Conservation (phyloP, 1,140 invertebrate genomes). For the Magallana ariakensis region DNA sequence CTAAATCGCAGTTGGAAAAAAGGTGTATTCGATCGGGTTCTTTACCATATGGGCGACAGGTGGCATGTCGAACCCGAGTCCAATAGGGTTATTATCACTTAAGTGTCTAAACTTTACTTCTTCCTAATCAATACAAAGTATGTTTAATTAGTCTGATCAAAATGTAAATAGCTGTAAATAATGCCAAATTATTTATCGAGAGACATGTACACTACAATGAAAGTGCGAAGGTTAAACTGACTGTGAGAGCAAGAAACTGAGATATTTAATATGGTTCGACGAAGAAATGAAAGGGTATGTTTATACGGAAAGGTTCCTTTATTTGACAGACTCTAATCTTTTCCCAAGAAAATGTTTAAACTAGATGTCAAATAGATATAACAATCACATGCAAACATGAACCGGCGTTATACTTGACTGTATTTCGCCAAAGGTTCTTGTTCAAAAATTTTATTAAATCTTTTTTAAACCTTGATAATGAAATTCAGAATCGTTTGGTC, state of each 20-base stretch:
- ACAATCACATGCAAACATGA: not conserved
- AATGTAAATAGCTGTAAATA: constrained; percentile 34
- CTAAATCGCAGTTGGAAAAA: not conserved
- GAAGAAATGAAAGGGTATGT: not conserved
- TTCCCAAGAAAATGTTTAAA: not conserved
- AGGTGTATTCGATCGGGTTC: constrained; percentile 14
- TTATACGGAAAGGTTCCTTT: not conserved
- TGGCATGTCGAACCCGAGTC: constrained; percentile 11
- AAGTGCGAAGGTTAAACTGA: constrained; percentile 15
- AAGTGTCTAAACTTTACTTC: not conserved
- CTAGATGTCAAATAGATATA: constrained; percentile 4
- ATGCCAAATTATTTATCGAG: constrained; percentile 22
- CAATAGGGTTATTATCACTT: constrained; percentile 4
- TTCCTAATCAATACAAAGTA: constrained; percentile 24
- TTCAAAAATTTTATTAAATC: not conserved
- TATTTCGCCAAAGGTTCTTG: not conserved
- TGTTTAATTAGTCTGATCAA: constrained; percentile 30
- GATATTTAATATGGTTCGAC: not conserved
- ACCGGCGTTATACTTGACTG: not conserved
- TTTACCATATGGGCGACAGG: constrained; percentile 14
- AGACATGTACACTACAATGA: not conserved
- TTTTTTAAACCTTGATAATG: not conserved
- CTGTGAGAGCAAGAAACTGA: not conserved
- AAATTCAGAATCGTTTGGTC: not conserved
- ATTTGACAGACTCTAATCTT: not conserved